Conservation (phyloP, 1,140 invertebrate species). For the Mycetomoellerius zeteki region DNA sequence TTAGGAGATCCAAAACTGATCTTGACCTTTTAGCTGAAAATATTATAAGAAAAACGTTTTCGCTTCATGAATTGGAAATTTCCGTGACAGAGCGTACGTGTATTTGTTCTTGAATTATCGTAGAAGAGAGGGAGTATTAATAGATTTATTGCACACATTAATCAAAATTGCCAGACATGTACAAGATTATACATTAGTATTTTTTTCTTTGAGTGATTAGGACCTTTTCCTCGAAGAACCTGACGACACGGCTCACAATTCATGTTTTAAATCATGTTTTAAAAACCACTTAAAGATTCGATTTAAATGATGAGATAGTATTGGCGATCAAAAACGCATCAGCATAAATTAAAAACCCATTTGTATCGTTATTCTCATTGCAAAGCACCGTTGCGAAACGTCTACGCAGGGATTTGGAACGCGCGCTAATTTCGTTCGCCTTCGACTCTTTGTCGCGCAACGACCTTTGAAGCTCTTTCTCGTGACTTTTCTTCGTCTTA, state of each 20-base stretch:
- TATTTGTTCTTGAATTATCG: no score
- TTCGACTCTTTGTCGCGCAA: conserved; percentile 17
- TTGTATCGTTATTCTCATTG: neutral
- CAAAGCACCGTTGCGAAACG: conserved; percentile 44
- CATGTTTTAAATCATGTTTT: neutral
- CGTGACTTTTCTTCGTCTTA: conserved; percentile 36
- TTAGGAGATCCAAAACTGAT: no score
- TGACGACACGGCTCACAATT: neutral
- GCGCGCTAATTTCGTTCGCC: conserved; percentile 26
- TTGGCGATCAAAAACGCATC: neutral
- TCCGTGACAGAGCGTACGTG: no score
- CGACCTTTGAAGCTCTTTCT: neutral
- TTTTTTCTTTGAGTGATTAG: neutral
- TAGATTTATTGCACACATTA: neutral
- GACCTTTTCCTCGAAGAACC: neutral
- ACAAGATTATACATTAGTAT: neutral
- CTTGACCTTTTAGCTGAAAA: no score
- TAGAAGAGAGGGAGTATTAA: no score
- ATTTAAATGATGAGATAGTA: neutral
- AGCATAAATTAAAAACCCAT: conserved; percentile 17
- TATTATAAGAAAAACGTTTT: no score
- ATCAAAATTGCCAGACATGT: neutral
- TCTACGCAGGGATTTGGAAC: conserved; percentile 56
- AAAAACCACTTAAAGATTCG: neutral
- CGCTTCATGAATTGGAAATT: no score